Evolutionary conservation across 2,888 invertebrate species (phyloP).

Genomic region (Protophormia terraenovae): DNA sequence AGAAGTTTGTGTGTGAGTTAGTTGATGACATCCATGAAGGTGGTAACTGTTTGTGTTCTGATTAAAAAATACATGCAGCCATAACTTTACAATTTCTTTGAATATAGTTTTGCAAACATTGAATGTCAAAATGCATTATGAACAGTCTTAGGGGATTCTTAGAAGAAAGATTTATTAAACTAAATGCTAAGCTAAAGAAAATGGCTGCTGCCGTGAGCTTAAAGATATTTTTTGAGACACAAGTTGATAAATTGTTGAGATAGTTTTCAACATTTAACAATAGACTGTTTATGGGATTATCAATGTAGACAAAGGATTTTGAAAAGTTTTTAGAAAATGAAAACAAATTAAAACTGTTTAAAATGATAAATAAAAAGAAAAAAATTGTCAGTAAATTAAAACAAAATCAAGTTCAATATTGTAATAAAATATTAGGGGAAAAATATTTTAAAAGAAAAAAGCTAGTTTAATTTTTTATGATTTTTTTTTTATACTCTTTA

Average conservation of each 20-base stretch:
- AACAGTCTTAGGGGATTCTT: slow-evolving; percentile 46
- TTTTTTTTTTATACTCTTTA: no score
- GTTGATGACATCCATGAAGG: not conserved
- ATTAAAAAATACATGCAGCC: not conserved
- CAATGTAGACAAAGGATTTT: not conserved
- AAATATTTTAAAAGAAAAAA: no score
- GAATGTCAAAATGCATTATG: slow-evolving; percentile 43
- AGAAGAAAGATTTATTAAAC: slow-evolving; percentile 33
- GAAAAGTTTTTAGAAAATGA: not conserved
- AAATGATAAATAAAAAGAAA: no score
- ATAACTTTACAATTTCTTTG: not conserved
- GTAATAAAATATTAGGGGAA: not conserved
- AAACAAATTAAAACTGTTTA: not conserved
- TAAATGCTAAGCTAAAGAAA: no score
- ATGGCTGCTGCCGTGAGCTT: not conserved
- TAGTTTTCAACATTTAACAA: slow-evolving; percentile 7
- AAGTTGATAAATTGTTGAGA: not conserved
- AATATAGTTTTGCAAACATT: not conserved
- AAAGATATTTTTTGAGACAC: not conserved
- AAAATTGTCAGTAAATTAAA: no score
- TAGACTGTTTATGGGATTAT: not conserved
- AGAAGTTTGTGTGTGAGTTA: not conserved
- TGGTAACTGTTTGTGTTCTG: not conserved
- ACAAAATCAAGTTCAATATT: not conserved
- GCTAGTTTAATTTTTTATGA: no score